Conservation (phyloP, 1,140 invertebrate species). For the Drosophila kepulauana region DNA sequence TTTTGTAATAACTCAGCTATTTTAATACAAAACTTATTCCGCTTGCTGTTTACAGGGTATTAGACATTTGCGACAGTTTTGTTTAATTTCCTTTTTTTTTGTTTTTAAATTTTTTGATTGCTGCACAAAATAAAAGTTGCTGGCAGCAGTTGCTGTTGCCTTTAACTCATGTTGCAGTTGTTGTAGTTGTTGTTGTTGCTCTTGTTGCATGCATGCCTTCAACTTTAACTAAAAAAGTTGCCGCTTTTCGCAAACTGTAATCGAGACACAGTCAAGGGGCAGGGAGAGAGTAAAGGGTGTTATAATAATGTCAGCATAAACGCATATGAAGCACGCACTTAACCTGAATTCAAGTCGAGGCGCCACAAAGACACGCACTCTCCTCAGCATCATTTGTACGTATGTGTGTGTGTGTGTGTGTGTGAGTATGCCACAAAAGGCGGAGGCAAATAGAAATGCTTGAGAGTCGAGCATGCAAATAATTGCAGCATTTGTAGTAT, state of each 20-base stretch:
- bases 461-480: constrained; percentile 68
- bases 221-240: constrained; percentile 72
- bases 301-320: constrained; percentile 81
- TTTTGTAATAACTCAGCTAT: too few species aligned
- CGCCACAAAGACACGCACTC: constrained; percentile 52
- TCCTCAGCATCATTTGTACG: background rate
- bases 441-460: constrained; percentile 58
- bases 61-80: constrained; percentile 44
- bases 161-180: background rate
- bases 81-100: constrained; percentile 47
- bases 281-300: background rate
- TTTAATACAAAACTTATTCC: background rate
- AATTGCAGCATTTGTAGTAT: constrained; percentile 76
- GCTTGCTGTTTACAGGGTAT: constrained; percentile 3
- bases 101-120: constrained; percentile 45
- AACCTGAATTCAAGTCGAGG: constrained; percentile 68
- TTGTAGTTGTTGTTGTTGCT: background rate
- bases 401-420: background rate
- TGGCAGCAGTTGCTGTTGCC: background rate
- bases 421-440: constrained; percentile 28
- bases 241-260: constrained; percentile 48
- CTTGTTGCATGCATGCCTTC: constrained; percentile 56
- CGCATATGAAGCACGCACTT: constrained; percentile 74
- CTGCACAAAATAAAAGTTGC: constrained; percentile 44
- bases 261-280: constrained; percentile 12